Evolutionary conservation across 1,140 invertebrate genomes (phyloP).

Genomic region (Gonatopus flavifemur): DNA sequence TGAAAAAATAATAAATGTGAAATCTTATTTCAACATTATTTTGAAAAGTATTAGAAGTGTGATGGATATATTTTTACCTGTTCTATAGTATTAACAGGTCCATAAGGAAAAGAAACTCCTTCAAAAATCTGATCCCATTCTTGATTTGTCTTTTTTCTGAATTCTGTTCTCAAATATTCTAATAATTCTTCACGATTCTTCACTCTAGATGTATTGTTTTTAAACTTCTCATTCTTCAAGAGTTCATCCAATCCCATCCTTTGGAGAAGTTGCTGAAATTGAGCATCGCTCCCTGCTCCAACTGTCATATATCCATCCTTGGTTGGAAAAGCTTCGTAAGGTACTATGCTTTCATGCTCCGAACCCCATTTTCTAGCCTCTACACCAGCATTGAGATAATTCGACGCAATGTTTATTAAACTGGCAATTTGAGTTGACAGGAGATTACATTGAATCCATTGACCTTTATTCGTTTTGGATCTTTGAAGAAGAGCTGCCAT

Average conservation of each 20-base stretch:
- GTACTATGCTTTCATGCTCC: conserved; percentile 91
- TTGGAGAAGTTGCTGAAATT: conserved; percentile 74
- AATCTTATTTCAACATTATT: conserved; percentile 11
- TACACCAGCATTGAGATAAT: conserved; percentile 84
- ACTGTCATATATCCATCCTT: conserved; percentile 82
- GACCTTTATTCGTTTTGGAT: conserved; percentile 76
- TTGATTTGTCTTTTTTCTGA: conserved; percentile 69
- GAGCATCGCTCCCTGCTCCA: conserved; percentile 78
- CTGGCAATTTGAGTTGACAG: conserved; percentile 87
- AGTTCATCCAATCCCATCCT: conserved; percentile 67
- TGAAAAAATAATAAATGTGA: conserved; percentile 27
- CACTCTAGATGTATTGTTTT: conserved; percentile 75
- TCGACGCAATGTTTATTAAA: conserved; percentile 87
- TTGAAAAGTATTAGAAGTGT: conserved; percentile 7
- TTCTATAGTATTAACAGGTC: conserved; percentile 84
- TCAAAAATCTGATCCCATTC: conserved; percentile 80
- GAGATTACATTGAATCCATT: conserved; percentile 94
- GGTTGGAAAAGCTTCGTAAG: conserved; percentile 87
- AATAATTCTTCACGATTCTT: conserved; percentile 73
- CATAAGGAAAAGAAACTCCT: conserved; percentile 79
- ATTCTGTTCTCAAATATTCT: conserved; percentile 63
- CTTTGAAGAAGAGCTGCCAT: conserved; percentile 85
- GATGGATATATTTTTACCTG: conserved; percentile 55
- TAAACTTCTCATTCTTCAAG: conserved; percentile 66
- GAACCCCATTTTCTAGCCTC: conserved; percentile 84